phyloP scores from a whole-genome alignment of 1,140 invertebrate genomes.

The Metopolophium dirhodum region DNA sequence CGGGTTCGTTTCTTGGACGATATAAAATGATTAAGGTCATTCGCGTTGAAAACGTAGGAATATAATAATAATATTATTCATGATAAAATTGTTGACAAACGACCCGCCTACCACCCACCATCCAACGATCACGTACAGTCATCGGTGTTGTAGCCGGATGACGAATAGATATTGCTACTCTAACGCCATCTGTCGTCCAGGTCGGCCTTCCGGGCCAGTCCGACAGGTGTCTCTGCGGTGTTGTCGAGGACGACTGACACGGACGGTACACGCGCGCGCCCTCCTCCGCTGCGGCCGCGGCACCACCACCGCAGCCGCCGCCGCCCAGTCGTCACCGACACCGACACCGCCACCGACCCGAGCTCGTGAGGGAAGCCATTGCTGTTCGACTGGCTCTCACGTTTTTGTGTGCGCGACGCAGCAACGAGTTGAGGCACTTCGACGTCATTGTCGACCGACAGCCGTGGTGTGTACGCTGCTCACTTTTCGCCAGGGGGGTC shows the following conservation, averaged over 20 bases:
- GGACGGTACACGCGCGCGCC: constrained; percentile 5
- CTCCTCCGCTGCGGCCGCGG: background rate
- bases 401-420: constrained; percentile 26
- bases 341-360: constrained; percentile 8
- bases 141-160: background rate
- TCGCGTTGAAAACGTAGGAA: background rate
- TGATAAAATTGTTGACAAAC: background rate
- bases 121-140: background rate
- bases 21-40: background rate
- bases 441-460: background rate
- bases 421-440: background rate
- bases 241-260: background rate
- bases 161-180: background rate
- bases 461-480: background rate
- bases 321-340: background rate
- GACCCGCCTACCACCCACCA: background rate
- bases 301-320: background rate
- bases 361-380: constrained; percentile 22
- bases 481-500: constrained; percentile 28
- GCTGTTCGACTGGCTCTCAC: constrained; percentile 46
- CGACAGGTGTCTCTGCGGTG: constrained; percentile 33
- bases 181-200: background rate
- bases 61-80: background rate
- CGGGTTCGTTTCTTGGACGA: too few species aligned
- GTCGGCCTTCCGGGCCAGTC: too few species aligned